Conservation (phyloP, 2,888 invertebrate genomes). For the Pyralis farinalis region DNA sequence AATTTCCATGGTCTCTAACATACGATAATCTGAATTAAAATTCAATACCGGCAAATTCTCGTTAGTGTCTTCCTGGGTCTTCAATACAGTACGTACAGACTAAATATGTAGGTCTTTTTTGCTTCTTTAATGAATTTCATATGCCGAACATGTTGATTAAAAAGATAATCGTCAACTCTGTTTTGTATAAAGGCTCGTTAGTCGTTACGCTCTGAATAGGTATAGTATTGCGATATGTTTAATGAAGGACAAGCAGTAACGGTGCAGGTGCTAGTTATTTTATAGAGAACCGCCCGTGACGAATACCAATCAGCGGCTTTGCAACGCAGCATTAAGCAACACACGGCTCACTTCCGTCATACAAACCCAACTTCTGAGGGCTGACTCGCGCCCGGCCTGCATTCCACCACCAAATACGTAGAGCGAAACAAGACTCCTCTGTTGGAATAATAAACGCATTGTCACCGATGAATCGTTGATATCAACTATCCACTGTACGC, state of each 20-base stretch:
- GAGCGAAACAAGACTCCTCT: slow-evolving; percentile 47
- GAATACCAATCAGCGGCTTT: slow-evolving; percentile 56
- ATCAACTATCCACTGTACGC: no score
- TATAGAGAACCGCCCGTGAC: slow-evolving; percentile 29
- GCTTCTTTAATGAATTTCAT: no score
- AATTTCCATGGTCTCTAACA: no score
- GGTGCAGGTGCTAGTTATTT: slow-evolving; percentile 40
- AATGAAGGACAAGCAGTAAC: slow-evolving; percentile 44
- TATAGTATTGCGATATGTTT: slow-evolving; percentile 38
- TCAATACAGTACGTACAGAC: no score
- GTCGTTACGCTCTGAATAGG: slow-evolving; percentile 34
- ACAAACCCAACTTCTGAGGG: slow-evolving; percentile 33
- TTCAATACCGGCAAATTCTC: no score
- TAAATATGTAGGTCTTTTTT: no score
- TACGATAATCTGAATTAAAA: no score
- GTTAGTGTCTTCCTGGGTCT: no score
- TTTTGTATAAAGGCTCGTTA: slow-evolving; percentile 22
- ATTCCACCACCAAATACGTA: slow-evolving; percentile 69
- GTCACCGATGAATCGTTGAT: slow-evolving; percentile 35
- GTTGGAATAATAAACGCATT: slow-evolving; percentile 60
- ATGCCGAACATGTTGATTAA: background rate
- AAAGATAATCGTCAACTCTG: slow-evolving; percentile 14
- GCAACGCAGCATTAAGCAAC: slow-evolving; percentile 38
- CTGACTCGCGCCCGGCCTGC: slow-evolving; percentile 41
- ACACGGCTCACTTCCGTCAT: slow-evolving; percentile 46